Percentiles rank a stretch among this genome's conserved stretches.
Evolutionary conservation across 2,113 vertebrate species (phyloP).

Genomic region (Pedetes capensis): DNA sequence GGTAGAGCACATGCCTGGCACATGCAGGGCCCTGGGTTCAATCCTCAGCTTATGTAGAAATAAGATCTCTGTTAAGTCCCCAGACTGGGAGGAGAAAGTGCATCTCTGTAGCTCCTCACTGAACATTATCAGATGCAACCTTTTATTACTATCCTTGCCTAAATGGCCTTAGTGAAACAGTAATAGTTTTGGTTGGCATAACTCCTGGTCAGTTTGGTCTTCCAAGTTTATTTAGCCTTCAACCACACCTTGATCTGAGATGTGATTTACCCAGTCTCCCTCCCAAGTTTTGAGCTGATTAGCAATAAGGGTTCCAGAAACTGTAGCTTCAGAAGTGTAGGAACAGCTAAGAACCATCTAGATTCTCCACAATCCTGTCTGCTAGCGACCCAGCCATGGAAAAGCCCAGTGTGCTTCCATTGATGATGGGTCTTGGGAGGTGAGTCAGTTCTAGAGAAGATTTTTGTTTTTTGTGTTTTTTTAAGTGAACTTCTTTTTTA

Average conservation of each 20-base stretch:
- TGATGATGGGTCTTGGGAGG: background rate
- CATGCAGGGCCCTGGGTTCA: too few relatives aligned
- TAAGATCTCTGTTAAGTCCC: background rate
- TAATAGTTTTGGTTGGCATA: slow-evolving; percentile 11
- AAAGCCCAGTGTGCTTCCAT: background rate
- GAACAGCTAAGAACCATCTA: background rate
- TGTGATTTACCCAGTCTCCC: background rate
- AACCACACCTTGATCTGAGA: background rate
- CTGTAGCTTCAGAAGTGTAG: background rate
- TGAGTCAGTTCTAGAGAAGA: background rate
- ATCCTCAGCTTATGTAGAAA: too few relatives aligned
- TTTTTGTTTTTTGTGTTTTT: background rate
- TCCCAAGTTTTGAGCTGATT: background rate
- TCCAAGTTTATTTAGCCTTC: slow-evolving; percentile 40
- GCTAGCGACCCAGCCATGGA: background rate
- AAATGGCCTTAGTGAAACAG: background rate
- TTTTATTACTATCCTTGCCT: background rate
- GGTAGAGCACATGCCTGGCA: too few relatives aligned
- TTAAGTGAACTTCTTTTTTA: background rate
- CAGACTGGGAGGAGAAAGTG: background rate
- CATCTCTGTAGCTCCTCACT: background rate
- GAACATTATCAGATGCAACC: background rate
- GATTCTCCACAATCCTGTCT: background rate
- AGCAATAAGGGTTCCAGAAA: background rate
- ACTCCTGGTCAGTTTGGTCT: slow-evolving; percentile 16